Percentiles rank a stretch among this genome's conserved stretches.
Conservation (phyloP, 2,888 invertebrate species). For the Drosophila greeni region DNA sequence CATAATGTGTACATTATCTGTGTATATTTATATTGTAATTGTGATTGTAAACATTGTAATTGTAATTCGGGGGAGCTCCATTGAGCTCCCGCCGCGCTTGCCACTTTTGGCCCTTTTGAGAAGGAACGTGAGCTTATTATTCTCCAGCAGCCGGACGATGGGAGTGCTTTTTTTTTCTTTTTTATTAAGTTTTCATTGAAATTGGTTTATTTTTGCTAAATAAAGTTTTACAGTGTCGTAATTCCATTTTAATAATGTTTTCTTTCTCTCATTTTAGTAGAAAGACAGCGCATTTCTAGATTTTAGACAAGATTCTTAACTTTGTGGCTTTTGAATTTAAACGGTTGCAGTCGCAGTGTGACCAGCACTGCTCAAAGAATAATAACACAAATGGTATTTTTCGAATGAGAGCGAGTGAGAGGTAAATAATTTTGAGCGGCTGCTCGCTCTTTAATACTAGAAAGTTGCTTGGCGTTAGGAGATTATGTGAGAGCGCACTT, state of each 20-base stretch:
- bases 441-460: too few relatives aligned
- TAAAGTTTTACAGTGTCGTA: conserved; percentile 27
- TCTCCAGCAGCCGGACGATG: conserved; percentile 16
- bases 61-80: conserved; percentile 19
- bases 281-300: too few relatives aligned
- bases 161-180: conserved; percentile 11
- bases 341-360: not conserved
- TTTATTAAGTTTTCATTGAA: conserved; percentile 2
- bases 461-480: too few relatives aligned
- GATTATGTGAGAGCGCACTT: too few relatives aligned
- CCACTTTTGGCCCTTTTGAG: conserved; percentile 19
- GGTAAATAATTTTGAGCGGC: too few relatives aligned
- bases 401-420: too few relatives aligned
- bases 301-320: too few relatives aligned
- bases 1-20: conserved; percentile 5
- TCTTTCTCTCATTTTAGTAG: too few relatives aligned
- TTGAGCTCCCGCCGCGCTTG: conserved; percentile 16
- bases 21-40: conserved; percentile 16
- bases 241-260: not conserved
- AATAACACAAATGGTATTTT: too few relatives aligned
- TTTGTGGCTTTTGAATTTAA: not conserved
- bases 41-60: conserved; percentile 10
- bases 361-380: not conserved
- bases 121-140: conserved; percentile 5
- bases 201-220: conserved; percentile 28